A percentile compares a stretch with the other conserved stretches of the same genome.
These are phyloP conservation scores for Lasius fuliginosus DNA, from an alignment of 2,888 invertebrate genomes.

Conservation along the genomic window DNA sequence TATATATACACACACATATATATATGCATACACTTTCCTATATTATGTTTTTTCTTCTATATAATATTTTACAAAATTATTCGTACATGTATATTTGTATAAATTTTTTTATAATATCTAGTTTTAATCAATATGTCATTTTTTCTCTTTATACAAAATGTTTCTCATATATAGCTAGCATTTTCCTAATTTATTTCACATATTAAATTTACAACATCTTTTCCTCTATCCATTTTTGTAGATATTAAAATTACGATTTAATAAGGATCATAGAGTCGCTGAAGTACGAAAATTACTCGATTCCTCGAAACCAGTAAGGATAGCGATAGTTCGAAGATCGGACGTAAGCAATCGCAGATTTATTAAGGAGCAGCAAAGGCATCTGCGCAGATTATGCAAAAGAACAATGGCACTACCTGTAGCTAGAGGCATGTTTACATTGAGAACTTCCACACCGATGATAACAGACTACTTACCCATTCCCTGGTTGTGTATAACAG, in stretches of 20 bases:
- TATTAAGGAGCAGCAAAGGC: constrained; percentile 97
- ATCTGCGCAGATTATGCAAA: constrained; percentile 94
- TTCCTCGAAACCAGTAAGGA: constrained; percentile 95
- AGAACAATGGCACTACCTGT: constrained; percentile 97
- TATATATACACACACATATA: constrained; percentile 66
- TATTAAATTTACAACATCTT: not conserved
- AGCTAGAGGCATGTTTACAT: constrained; percentile 95
- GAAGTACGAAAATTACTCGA: constrained; percentile 95
- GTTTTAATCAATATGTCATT: not conserved
- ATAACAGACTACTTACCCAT: constrained; percentile 94
- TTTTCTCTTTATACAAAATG: not conserved
- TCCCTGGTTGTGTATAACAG: constrained; percentile 94
- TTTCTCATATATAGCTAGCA: constrained; percentile 71
- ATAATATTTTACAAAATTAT: constrained; percentile 7
- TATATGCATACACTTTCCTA: not conserved
- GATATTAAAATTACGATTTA: constrained; percentile 82
- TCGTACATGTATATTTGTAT: not conserved
- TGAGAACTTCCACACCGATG: constrained; percentile 92
- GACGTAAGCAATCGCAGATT: constrained; percentile 99
- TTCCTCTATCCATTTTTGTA: constrained; percentile 55
- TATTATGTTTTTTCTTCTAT: not conserved
- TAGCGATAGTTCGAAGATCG: constrained; percentile 94
- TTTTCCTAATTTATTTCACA: not conserved
- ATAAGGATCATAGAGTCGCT: constrained; percentile 88
- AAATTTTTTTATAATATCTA: not conserved